phyloP scores from a whole-genome alignment of 2,797 vertebrate species.

The Fratercula arctica region DNA sequence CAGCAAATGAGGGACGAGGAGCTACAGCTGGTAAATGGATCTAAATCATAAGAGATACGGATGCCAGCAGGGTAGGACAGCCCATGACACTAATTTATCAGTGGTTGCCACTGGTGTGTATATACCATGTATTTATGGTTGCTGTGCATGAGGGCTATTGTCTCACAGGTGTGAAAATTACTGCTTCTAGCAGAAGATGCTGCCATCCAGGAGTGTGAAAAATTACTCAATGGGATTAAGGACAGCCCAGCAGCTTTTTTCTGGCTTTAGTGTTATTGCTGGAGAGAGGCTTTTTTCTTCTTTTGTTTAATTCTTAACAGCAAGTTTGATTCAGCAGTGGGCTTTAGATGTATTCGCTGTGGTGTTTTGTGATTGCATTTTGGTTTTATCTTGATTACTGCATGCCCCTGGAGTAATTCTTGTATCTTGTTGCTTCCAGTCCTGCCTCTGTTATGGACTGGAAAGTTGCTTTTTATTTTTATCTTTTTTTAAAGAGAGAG shows the following conservation, averaged over 20 bases:
- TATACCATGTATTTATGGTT: not conserved
- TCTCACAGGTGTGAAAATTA: not conserved
- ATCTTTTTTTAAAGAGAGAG: not conserved
- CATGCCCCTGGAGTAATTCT: not conserved
- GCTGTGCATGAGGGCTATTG: not conserved
- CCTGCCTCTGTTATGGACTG: not conserved
- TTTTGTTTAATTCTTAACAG: not conserved
- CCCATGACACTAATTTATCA: not conserved
- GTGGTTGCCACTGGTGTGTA: not conserved
- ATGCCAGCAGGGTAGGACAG: not conserved
- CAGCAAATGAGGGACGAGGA: not conserved
- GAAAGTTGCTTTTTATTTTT: not conserved
- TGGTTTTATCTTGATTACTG: not conserved
- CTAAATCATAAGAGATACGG: not conserved
- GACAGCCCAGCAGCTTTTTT: not conserved
- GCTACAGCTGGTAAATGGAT: not conserved
- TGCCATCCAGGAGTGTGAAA: not conserved
- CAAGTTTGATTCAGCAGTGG: not conserved
- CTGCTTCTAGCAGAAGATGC: not conserved
- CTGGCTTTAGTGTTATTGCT: not conserved
- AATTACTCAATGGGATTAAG: slow-evolving; percentile 8
- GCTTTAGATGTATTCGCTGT: not conserved
- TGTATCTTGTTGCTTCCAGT: not conserved
- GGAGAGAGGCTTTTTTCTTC: not conserved
- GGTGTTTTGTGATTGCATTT: not conserved